Percentiles rank a stretch among this genome's conserved stretches.
Conservation (phyloP, 1,140 invertebrate species). For the Centruroides sculpturatus region DNA sequence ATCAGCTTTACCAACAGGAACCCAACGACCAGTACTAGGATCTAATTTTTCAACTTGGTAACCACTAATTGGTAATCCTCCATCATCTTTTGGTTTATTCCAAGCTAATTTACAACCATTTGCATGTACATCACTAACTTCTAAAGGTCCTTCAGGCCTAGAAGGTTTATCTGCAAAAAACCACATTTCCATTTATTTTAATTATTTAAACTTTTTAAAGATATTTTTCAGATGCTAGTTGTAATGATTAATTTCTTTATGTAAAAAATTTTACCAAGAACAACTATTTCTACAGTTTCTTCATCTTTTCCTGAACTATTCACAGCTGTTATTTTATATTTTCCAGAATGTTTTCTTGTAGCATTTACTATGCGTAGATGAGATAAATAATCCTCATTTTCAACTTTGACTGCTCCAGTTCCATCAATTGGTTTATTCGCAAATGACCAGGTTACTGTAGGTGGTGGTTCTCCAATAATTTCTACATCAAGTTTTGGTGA, state of each 20-base stretch:
- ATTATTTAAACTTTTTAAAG: too few species aligned
- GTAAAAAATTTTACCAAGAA: conserved; percentile 50
- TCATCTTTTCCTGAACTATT: conserved; percentile 88
- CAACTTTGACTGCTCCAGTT: conserved; percentile 44
- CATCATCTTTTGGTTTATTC: conserved; percentile 90
- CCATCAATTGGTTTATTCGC: conserved; percentile 45
- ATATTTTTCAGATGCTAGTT: too few species aligned
- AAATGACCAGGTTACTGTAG: conserved; percentile 77
- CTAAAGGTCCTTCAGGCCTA: conserved; percentile 83
- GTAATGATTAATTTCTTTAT: too few species aligned
- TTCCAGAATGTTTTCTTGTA: conserved; percentile 65
- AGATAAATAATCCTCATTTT: conserved; percentile 88
- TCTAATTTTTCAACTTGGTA: conserved; percentile 92
- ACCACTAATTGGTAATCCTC: conserved; percentile 74
- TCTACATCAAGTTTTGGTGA: conserved; percentile 84
- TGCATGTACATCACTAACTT: conserved; percentile 82
- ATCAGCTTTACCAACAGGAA: conserved; percentile 44
- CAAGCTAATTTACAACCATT: conserved; percentile 89
- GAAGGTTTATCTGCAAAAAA: conserved; percentile 65
- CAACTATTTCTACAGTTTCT: conserved; percentile 82
- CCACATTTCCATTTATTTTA: too few species aligned
- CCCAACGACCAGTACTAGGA: conserved; percentile 47
- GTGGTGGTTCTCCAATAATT: conserved; percentile 87
- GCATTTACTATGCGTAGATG: conserved; percentile 67
- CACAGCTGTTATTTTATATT: conserved; percentile 78